Conservation (phyloP, 1,140 invertebrate genomes). For the Nasonia vitripennis region DNA sequence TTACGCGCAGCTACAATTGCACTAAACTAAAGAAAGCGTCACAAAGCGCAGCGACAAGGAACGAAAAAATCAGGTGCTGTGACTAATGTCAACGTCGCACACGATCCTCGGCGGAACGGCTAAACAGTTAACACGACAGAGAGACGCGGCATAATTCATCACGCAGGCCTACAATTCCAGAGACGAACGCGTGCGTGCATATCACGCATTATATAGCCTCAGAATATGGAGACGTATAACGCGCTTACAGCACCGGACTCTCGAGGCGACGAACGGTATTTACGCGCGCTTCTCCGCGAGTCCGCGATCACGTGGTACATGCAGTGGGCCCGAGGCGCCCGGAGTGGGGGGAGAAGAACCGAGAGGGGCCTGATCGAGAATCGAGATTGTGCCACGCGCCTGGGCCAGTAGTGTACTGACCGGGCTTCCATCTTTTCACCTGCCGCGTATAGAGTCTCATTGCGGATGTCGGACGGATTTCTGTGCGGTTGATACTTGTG, state of each 20-base stretch:
- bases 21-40: no score
- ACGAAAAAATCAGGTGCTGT: background rate
- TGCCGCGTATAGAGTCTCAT: background rate
- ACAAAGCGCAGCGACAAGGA: background rate
- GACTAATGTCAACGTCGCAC: background rate
- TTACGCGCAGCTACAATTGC: no score
- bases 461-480: background rate
- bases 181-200: background rate
- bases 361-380: background rate
- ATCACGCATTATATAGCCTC: background rate
- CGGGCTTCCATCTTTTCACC: slow-evolving; percentile 17
- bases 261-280: slow-evolving; percentile 20
- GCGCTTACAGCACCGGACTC: background rate
- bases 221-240: no score
- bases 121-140: background rate
- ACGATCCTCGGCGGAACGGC: background rate
- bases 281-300: background rate
- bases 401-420: background rate
- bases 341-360: background rate
- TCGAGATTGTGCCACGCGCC: slow-evolving; percentile 20
- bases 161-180: background rate
- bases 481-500: background rate
- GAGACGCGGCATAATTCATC: background rate
- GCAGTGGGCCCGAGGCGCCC: no score
- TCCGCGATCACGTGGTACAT: no score